Evolutionary conservation across 2,797 vertebrate genomes (phyloP).

Genomic region (Lepidocolaptes lacrymiger): DNA sequence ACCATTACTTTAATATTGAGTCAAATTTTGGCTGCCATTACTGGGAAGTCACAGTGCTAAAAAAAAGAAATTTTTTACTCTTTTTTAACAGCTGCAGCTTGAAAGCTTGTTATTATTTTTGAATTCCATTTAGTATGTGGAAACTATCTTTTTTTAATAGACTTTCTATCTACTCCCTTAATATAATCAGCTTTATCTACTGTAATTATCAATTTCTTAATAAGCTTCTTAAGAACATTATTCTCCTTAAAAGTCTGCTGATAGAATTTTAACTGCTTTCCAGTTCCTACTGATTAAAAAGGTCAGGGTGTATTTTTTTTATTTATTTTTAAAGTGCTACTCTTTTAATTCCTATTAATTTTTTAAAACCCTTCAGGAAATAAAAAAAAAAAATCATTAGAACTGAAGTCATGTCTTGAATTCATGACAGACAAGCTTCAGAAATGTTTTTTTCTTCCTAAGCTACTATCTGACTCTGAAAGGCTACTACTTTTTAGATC

Average conservation of each 20-base stretch:
- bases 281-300: background rate
- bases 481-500: background rate
- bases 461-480: background rate
- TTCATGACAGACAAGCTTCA: background rate
- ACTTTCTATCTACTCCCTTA: background rate
- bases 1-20: background rate
- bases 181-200: background rate
- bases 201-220: background rate
- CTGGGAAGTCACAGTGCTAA: background rate
- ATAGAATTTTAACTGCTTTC: background rate
- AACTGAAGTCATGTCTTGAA: background rate
- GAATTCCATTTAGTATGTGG: background rate
- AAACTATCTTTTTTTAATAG: background rate
- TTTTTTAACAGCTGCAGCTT: background rate
- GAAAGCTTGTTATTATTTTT: background rate
- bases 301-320: background rate
- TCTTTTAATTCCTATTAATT: background rate
- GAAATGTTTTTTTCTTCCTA: background rate
- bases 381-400: background rate
- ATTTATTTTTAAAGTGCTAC: background rate
- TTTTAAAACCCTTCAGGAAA: background rate
- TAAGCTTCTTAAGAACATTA: background rate
- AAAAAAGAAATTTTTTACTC: background rate
- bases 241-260: background rate
- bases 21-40: background rate